These are phyloP conservation scores for Calosoma granatense DNA, from an alignment of 1,140 invertebrate genomes.

Conservation along the genomic window DNA sequence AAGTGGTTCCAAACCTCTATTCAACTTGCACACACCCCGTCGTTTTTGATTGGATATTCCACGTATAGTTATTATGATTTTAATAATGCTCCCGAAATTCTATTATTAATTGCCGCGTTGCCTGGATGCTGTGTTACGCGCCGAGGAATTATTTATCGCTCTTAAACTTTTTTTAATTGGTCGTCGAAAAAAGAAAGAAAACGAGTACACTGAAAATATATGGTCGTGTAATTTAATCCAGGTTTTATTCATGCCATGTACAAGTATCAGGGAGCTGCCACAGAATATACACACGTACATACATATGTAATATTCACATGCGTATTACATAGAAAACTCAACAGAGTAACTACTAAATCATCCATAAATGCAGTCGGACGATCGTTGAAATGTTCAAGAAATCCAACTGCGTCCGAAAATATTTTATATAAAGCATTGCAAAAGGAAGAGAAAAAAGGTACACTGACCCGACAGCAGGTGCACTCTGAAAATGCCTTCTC, in stretches of 20 bases:
- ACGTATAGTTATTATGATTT: neutral
- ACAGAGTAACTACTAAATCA: too few species aligned
- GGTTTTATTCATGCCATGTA: neutral
- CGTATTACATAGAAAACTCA: too few species aligned
- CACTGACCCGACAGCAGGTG: too few species aligned
- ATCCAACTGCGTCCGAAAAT: too few species aligned
- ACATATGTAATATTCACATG: too few species aligned
- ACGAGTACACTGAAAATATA: neutral
- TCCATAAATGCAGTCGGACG: too few species aligned
- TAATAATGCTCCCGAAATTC: neutral
- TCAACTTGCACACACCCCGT: neutral
- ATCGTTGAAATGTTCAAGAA: too few species aligned
- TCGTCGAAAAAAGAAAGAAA: neutral
- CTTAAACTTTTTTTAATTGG: neutral
- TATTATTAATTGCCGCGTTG: neutral
- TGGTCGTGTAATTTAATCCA: neutral
- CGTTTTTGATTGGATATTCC: neutral
- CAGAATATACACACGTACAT: too few species aligned
- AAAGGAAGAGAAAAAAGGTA: too few species aligned
- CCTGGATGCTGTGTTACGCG: neutral
- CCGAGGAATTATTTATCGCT: neutral
- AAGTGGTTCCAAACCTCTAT: conserved; percentile 3
- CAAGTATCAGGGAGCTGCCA: too few species aligned
- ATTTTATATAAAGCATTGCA: too few species aligned
- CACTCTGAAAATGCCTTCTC: too few species aligned